Evolutionary conservation across 1,140 invertebrate species (phyloP).

Genomic region (Drosophila parabipectinata): DNA sequence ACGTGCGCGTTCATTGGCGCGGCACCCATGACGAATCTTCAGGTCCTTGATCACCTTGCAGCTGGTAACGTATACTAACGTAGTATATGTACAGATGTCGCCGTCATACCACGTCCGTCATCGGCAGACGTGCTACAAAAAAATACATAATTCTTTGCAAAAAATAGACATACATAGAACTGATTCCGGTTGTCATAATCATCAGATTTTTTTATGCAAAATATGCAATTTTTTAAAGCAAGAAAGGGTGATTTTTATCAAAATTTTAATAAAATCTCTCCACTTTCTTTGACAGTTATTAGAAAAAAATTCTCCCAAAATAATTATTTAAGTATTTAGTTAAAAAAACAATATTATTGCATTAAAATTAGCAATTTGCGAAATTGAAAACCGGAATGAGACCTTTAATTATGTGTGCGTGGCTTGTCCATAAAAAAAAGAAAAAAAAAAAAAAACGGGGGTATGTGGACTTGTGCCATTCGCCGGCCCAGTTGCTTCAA

Average conservation of each 20-base stretch:
- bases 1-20: slow-evolving; percentile 30
- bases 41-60: slow-evolving; percentile 6
- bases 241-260: no score
- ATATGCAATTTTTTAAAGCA: no score
- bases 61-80: background rate
- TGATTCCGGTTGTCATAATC: no score
- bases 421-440: slow-evolving; percentile 19
- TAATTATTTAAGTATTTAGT: background rate
- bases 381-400: slow-evolving; percentile 12
- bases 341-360: background rate
- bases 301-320: no score
- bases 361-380: background rate
- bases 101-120: background rate
- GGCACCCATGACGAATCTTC: slow-evolving; percentile 22
- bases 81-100: slow-evolving; percentile 13
- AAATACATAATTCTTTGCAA: background rate
- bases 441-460: background rate
- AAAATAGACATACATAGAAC: background rate
- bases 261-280: no score
- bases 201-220: no score
- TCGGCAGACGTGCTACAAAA: no score
- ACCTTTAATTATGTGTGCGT: slow-evolving; percentile 31
- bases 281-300: no score
- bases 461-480: slow-evolving; percentile 30
- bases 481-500: slow-evolving; percentile 25